Percentiles rank a stretch among this genome's conserved stretches.
Conservation (phyloP, 2,888 invertebrate genomes). For the Perdita meconis region DNA sequence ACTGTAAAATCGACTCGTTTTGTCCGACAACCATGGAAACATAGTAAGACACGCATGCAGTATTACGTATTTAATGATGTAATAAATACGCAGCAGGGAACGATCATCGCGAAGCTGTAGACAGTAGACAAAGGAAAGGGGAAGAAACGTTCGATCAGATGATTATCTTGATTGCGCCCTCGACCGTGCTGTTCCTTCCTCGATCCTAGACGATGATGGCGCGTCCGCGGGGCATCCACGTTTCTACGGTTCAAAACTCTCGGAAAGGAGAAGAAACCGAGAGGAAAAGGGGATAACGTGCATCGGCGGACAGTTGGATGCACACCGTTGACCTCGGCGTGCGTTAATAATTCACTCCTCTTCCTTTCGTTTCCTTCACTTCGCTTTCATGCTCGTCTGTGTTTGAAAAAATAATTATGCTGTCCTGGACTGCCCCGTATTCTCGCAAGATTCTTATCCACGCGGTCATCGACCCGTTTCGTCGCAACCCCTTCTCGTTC, state of each 20-base stretch:
- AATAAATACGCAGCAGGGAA: constrained; percentile 9
- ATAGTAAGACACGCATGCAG: not conserved
- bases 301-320: constrained; percentile 69
- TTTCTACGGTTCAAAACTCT: constrained; percentile 14
- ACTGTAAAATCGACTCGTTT: not conserved
- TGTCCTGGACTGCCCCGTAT: not conserved
- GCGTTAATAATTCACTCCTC: constrained; percentile 71
- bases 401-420: constrained; percentile 56
- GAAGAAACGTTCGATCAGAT: constrained; percentile 41
- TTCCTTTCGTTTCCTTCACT: constrained; percentile 66
- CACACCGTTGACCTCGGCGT: constrained; percentile 72
- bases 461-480: constrained; percentile 1
- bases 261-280: constrained; percentile 34
- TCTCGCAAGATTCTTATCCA: not conserved
- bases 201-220: constrained; percentile 25
- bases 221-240: constrained; percentile 41
- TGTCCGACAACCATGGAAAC: not conserved
- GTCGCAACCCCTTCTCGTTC: not conserved
- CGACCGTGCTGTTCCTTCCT: constrained; percentile 63
- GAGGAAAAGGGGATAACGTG: constrained; percentile 41
- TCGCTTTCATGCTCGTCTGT: constrained; percentile 64
- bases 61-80: not conserved
- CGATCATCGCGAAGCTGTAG: not conserved
- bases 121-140: constrained; percentile 27
- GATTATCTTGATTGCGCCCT: constrained; percentile 47